Conservation (phyloP, 2,888 invertebrate genomes). For the Galerucella nymphaeae region DNA sequence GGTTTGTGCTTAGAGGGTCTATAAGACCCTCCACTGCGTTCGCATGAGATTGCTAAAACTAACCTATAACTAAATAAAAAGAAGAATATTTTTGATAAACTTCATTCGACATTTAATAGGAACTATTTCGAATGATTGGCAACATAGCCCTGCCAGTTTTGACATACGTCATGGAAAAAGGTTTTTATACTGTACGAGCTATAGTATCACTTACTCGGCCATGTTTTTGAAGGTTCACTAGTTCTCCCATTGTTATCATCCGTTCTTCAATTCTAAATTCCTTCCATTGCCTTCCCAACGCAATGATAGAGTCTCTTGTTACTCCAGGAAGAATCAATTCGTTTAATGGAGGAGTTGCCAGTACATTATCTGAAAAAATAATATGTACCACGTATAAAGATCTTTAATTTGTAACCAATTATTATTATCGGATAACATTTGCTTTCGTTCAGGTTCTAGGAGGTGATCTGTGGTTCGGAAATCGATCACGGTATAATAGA, state of each 20-base stretch:
- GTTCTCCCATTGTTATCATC: slow-evolving; percentile 84
- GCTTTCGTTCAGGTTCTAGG: no score
- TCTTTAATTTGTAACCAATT: background rate
- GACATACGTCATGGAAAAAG: slow-evolving; percentile 43
- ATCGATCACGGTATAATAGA: no score
- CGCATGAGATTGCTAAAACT: no score
- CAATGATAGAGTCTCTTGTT: slow-evolving; percentile 87
- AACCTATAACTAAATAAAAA: no score
- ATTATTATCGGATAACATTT: no score
- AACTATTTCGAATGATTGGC: no score
- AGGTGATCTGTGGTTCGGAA: no score
- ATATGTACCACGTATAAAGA: background rate
- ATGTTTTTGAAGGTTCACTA: slow-evolving; percentile 78
- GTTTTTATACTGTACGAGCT: background rate
- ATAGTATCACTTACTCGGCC: slow-evolving; percentile 76
- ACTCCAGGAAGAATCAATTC: slow-evolving; percentile 97
- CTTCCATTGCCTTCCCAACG: slow-evolving; percentile 84
- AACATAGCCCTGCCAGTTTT: no score
- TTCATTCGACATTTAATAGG: no score
- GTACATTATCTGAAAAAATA: slow-evolving; percentile 82
- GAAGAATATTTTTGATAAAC: no score
- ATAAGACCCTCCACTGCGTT: no score
- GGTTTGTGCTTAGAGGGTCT: no score
- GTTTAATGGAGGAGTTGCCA: slow-evolving; percentile 92
- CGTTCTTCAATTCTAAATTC: slow-evolving; percentile 86